Evolutionary conservation across 2,113 vertebrate species (phyloP).

Genomic region (Genyomyrus donnyi): DNA sequence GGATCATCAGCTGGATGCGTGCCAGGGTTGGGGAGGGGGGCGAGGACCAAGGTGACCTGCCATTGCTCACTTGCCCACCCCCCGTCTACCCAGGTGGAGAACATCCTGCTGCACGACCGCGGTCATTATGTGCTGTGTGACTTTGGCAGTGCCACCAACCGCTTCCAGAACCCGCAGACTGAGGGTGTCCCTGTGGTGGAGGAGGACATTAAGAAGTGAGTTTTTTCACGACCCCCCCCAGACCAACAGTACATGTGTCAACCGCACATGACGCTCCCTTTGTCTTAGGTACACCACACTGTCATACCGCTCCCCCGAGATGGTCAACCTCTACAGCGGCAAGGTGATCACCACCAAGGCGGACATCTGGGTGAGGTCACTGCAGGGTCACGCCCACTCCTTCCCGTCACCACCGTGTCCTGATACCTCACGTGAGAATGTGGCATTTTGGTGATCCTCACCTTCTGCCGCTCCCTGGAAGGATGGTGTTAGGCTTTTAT

Average conservation of each 20-base stretch:
- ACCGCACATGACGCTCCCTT: background rate
- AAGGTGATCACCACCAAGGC: conserved; percentile 94
- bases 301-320: conserved; percentile 96
- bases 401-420: background rate
- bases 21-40: background rate
- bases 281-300: conserved; percentile 83
- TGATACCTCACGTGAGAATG: background rate
- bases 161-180: conserved; percentile 84
- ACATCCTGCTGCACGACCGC: conserved; percentile 91
- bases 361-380: conserved; percentile 84
- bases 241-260: background rate
- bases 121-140: conserved; percentile 97
- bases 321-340: conserved; percentile 93
- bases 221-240: background rate
- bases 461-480: background rate
- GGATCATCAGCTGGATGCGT: background rate
- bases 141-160: conserved; percentile 92
- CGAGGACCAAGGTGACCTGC: background rate
- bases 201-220: conserved; percentile 97
- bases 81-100: conserved; percentile 75
- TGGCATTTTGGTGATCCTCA: background rate
- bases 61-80: background rate
- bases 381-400: background rate
- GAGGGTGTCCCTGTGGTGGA: conserved; percentile 85
- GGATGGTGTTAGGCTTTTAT: background rate